Evolutionary conservation across 2,888 invertebrate genomes (phyloP).

Genomic region (Metopia argyrocephala): DNA sequence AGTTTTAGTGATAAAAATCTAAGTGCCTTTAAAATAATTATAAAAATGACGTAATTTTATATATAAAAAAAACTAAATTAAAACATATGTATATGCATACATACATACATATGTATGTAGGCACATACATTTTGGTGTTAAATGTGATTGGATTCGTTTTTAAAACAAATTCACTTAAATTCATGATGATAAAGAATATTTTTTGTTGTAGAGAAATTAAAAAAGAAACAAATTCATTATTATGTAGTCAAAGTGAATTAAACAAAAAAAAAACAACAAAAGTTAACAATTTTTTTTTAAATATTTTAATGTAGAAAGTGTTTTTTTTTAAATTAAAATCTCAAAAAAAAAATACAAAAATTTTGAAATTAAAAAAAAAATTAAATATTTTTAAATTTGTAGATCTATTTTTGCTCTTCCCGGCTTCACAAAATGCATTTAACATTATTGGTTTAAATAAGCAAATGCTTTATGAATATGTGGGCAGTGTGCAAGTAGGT

Average conservation of each 20-base stretch:
- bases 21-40: constrained; percentile 13
- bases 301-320: no score
- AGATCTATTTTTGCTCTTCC: constrained; percentile 72
- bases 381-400: constrained; percentile 21
- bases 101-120: no score
- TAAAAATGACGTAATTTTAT: constrained; percentile 64
- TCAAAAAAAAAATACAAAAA: neutral
- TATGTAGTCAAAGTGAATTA: no score
- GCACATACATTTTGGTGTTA: no score
- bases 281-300: neutral
- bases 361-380: no score
- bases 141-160: no score
- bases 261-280: neutral
- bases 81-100: neutral
- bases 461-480: constrained; percentile 78
- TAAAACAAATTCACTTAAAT: no score
- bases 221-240: neutral
- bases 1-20: neutral
- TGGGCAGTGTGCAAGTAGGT: constrained; percentile 77
- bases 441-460: constrained; percentile 77
- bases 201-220: constrained; percentile 30
- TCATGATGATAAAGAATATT: constrained; percentile 54
- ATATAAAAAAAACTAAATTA: neutral
- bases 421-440: constrained; percentile 70
- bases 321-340: neutral